phyloP scores from a whole-genome alignment of 1,140 invertebrate species.

The Hesperophylax magnus region DNA sequence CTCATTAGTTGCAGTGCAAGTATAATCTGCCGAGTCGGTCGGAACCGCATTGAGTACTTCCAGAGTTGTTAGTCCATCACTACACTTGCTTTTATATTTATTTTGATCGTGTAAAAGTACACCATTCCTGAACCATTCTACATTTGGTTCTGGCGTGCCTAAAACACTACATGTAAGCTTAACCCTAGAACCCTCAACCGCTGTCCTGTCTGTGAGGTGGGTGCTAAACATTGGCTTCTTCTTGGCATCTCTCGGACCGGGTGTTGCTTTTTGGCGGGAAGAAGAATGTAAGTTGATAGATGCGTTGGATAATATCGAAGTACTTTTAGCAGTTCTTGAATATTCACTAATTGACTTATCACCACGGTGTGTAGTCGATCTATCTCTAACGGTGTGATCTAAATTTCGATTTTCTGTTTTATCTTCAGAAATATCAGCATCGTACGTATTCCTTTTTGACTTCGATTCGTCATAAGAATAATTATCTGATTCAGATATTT shows the following conservation, averaged over 20 bases:
- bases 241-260: constrained; percentile 66
- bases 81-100: constrained; percentile 73
- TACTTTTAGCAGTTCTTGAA: constrained; percentile 49
- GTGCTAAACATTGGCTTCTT: constrained; percentile 87
- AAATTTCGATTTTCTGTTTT: not conserved
- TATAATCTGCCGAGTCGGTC: constrained; percentile 81
- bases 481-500: constrained; percentile 1
- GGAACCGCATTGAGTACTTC: constrained; percentile 78
- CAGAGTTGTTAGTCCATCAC: constrained; percentile 81
- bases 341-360: constrained; percentile 40
- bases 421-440: not conserved
- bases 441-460: not conserved
- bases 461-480: not conserved
- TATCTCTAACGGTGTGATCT: constrained; percentile 11
- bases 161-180: constrained; percentile 89
- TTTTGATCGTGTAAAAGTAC: constrained; percentile 70
- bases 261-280: constrained; percentile 61
- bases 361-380: not conserved
- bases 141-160: constrained; percentile 82
- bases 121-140: constrained; percentile 89
- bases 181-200: constrained; percentile 79
- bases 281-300: constrained; percentile 31
- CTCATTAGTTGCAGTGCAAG: constrained; percentile 81
- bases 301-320: constrained; percentile 34
- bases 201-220: constrained; percentile 83